Conservation (phyloP, 2,888 invertebrate genomes). For the Amblyjoppa fuscipennis region DNA sequence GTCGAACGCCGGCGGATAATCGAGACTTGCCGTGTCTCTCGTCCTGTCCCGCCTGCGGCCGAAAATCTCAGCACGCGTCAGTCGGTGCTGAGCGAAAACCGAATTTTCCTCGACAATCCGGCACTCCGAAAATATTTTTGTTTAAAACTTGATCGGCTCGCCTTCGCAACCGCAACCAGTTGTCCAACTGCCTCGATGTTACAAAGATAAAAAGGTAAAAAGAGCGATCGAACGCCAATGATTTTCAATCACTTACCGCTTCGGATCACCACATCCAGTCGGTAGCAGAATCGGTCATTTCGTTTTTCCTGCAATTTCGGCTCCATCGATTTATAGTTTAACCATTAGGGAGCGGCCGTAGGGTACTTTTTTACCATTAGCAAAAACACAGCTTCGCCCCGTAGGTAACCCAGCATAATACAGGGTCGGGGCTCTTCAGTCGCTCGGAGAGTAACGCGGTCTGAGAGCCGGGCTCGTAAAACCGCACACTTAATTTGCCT, state of each 20-base stretch:
- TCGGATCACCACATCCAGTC: background rate
- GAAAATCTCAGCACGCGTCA: constrained; percentile 36
- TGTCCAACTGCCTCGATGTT: no score
- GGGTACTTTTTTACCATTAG: constrained; percentile 13
- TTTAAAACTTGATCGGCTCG: no score
- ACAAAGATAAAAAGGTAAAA: background rate
- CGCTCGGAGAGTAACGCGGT: constrained; percentile 59
- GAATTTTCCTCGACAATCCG: background rate
- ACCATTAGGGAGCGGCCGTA: background rate
- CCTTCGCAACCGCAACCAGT: no score
- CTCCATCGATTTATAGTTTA: background rate
- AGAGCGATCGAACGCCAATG: background rate
- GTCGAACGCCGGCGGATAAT: constrained; percentile 49
- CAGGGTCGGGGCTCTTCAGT: constrained; percentile 17
- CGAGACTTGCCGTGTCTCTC: constrained; percentile 31
- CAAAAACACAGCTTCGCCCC: constrained; percentile 3
- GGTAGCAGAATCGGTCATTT: background rate
- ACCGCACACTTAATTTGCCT: constrained; percentile 85
- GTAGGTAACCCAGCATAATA: constrained; percentile 9
- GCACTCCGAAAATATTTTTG: constrained; percentile 8
- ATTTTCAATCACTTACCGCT: background rate
- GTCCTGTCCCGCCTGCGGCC: background rate
- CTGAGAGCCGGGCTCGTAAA: constrained; percentile 83
- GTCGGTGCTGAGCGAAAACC: constrained; percentile 17
- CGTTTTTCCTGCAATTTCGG: background rate